These are phyloP conservation scores for Limonius californicus DNA, from an alignment of 1,140 invertebrate genomes.

Conservation along the genomic window DNA sequence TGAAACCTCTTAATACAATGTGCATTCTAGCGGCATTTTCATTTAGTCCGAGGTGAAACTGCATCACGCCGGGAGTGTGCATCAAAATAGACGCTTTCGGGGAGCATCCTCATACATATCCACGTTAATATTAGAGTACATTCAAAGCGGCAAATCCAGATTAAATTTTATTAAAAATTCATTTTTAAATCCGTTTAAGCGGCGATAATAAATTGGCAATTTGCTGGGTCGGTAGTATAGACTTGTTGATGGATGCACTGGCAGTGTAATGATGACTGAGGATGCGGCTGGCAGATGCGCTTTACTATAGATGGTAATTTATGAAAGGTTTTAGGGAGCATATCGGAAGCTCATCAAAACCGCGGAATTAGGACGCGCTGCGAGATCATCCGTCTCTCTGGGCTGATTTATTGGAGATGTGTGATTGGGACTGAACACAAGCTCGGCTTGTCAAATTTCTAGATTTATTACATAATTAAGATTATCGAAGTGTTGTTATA, in stretches of 20 bases:
- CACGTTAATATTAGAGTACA: too few species aligned
- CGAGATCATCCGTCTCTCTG: neutral
- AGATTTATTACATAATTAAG: constrained; percentile 10
- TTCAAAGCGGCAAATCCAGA: neutral
- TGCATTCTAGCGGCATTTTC: too few species aligned
- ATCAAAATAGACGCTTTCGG: too few species aligned
- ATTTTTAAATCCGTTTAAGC: constrained; percentile 2
- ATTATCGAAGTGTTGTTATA: constrained; percentile 8
- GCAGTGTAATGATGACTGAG: neutral
- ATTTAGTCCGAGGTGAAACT: too few species aligned
- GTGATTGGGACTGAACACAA: neutral
- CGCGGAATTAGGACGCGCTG: neutral
- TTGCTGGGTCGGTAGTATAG: neutral
- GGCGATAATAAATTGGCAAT: neutral
- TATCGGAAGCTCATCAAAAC: constrained; percentile 8
- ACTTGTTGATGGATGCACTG: constrained; percentile 12
- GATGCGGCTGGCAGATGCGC: constrained; percentile 5
- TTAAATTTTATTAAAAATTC: constrained; percentile 2
- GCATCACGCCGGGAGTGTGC: too few species aligned
- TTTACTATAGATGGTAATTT: constrained; percentile 2
- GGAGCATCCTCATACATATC: too few species aligned
- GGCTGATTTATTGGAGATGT: constrained; percentile 4
- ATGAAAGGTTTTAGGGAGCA: neutral
- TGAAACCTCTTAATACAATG: too few species aligned
- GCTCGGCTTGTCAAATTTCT: neutral